Evolutionary conservation across 35 echinoderm and acorn worm genomes (phyloP), one percentile per base, ranked within the genome.

Genomic region (Acanthaster planci): DNA sequence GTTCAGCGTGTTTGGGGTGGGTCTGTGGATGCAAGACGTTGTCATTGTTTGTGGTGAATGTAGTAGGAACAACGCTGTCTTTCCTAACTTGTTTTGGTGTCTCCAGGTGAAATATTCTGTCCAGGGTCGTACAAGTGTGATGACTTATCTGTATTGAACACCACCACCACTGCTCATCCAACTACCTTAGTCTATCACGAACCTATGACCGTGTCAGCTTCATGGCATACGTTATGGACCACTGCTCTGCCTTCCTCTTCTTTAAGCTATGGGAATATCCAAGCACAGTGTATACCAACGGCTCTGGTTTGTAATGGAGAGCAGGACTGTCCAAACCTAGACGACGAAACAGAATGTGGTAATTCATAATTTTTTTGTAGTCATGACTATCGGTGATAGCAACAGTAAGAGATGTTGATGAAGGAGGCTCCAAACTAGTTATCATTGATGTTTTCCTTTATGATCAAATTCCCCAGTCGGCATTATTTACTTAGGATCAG

Each of bases 81-180:
- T n/a, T n/a, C n/a, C n/a, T n/a, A n/a, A n/a, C n/a, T n/a, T n/a
- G n/a, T n/a, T n/a, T n/a, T n/a, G n/a, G 55, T 59, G 19, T 59
- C 27, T 59, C 1, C 5, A 68, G 60, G 60, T 68, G 60, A 68
- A 31, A 34, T 68, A 31, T 19, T 68, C 6, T 68, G 60, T 29
- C 60, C 60, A 26, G 60, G 60, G 23, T 68, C 60, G 27, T 68
- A 68, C 60, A 68, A 68, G 34, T 68, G 60, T 68, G 60, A 68
- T n/a, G 9, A 47, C 42, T 4, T 47, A n/a, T n/a, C n/a, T n/a
- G n/a, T n/a, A 10, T 5, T 26, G 19, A 29, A 34, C 22, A 31
- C 60, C 0, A 19, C 23, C 6, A 8, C 27, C 10, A 68, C 60
- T 68, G 23, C 7, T 12, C 60, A 68, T 23, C 60, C 60, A 1